Base-by-base conservation (phyloP, 2,797 vertebrate species). In the Pseudopleuronectes americanus region DNA sequence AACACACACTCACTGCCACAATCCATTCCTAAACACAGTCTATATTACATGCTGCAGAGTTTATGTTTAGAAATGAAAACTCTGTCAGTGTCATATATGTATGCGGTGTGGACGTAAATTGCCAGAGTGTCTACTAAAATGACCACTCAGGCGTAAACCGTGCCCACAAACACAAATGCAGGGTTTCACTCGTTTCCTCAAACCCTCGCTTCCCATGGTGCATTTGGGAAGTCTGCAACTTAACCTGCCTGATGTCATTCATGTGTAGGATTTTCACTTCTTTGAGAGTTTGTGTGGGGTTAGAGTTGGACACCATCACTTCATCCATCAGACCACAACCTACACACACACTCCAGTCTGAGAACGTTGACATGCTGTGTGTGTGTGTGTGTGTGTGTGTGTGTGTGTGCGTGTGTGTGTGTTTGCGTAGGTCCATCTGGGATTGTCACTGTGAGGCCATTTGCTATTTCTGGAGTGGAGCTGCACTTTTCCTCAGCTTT, bases 1-100 rank as follows among this genome's bases (percentile, higher is more conserved):
- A 16, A 66, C 28, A 23, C 57, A 57, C 57, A 55, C 55, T 59
- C 62, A 62, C 59, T 73, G 51, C 64, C 59, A 78, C 48, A 64
- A 52, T 56, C 8, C 36, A 31, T 56, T 57, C 49, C 71, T 54
- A 57, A 58, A 85, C 64, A 76, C 56, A 57, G 87, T 70, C 79
- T 81, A 79, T 84, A 83, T 81, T 83, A 76, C 76, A 87, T 28
- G 23, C 65, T 77, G 77, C 62, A 67, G 31, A 47, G 81, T 79
- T 87, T 87, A 87, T 84, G 84, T 89, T 89, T 88, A 82, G 83
- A 90, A 91, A 88, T 86, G 80, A 88, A 77, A 84, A 70, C 81
- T 83, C 80, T 49, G 67, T 79, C 31, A 45, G 77, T 33, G 60
- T 83, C 80, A 75, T 53, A 64, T 86, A 73, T 43, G 76, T 81